phyloP scores from a whole-genome alignment of 1,140 invertebrate genomes.

The Cotesia chilonis region DNA sequence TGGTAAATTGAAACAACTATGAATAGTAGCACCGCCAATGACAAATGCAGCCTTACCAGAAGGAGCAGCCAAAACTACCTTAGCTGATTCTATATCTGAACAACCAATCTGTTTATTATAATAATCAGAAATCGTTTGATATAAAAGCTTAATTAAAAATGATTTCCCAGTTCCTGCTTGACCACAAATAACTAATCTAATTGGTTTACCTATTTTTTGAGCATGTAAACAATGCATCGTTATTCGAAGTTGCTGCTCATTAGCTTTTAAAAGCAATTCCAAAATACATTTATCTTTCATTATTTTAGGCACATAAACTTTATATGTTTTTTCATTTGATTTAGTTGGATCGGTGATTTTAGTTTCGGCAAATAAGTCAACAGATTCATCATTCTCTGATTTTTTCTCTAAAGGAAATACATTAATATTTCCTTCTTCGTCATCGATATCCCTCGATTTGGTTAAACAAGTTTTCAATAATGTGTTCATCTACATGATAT shows the following conservation, averaged over 20 bases:
- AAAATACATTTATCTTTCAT: slow-evolving; percentile 21
- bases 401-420: background rate
- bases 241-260: slow-evolving; percentile 30
- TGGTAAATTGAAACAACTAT: slow-evolving; percentile 52
- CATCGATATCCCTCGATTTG: too few species aligned
- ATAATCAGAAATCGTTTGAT: slow-evolving; percentile 38
- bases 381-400: background rate
- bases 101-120: slow-evolving; percentile 36
- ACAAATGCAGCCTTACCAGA: slow-evolving; percentile 56
- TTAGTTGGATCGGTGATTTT: background rate
- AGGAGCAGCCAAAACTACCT: slow-evolving; percentile 48
- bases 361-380: slow-evolving; percentile 2
- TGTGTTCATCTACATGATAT: slow-evolving; percentile 2
- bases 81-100: slow-evolving; percentile 31
- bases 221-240: slow-evolving; percentile 23
- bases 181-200: slow-evolving; percentile 42
- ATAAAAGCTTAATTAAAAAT: slow-evolving; percentile 38
- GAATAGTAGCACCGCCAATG: slow-evolving; percentile 52
- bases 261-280: slow-evolving; percentile 20
- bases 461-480: background rate
- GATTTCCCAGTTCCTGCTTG: slow-evolving; percentile 44
- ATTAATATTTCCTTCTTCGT: background rate
- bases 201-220: slow-evolving; percentile 17
- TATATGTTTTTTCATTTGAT: background rate
- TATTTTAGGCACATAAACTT: slow-evolving; percentile 4